phyloP scores from a whole-genome alignment of 2,888 invertebrate species.

The Nephrotoma flavescens region DNA sequence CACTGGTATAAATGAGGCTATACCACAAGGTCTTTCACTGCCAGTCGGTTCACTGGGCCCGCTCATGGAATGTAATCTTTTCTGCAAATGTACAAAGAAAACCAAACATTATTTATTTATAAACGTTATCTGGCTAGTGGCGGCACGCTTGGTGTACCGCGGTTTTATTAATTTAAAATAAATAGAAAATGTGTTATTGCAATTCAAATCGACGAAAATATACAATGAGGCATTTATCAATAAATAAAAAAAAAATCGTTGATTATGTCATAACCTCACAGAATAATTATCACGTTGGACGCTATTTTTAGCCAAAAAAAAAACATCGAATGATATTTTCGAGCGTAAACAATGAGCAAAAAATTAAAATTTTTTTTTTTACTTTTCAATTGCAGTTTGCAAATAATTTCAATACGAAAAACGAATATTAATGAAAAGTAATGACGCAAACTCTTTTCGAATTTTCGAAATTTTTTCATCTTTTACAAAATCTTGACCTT shows the following conservation, averaged over 20 bases:
- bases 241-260: background rate
- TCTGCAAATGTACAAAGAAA: background rate
- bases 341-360: background rate
- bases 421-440: too few relatives aligned
- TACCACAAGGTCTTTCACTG: conserved; percentile 47
- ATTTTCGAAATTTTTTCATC: too few relatives aligned
- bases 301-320: background rate
- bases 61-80: conserved; percentile 4
- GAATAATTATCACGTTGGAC: background rate
- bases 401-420: too few relatives aligned
- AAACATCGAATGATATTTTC: background rate
- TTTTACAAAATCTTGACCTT: too few relatives aligned
- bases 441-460: too few relatives aligned
- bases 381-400: background rate
- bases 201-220: background rate
- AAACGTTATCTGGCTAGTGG: background rate
- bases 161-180: background rate
- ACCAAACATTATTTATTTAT: background rate
- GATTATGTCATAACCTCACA: background rate
- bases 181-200: background rate
- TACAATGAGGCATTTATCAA: background rate
- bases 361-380: background rate
- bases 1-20: conserved; percentile 49
- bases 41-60: conserved; percentile 16
- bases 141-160: too few relatives aligned